Evolutionary conservation across 2,113 vertebrate genomes (phyloP).

Genomic region (Hemichromis elongatus): DNA sequence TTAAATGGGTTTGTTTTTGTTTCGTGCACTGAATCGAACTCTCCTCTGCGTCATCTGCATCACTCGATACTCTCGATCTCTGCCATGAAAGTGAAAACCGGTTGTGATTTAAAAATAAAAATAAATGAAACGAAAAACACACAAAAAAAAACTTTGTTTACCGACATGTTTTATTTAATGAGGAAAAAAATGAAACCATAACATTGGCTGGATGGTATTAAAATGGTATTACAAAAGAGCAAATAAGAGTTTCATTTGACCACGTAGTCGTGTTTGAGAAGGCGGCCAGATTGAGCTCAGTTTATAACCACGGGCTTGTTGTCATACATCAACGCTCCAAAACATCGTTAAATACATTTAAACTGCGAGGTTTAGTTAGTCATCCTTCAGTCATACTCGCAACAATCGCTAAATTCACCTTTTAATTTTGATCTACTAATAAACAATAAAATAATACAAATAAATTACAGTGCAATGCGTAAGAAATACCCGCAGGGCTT

Average conservation of each 20-base stretch:
- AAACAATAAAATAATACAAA: constrained; percentile 55
- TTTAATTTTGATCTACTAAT: constrained; percentile 14
- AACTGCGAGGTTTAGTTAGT: background rate
- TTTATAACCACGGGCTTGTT: constrained; percentile 10
- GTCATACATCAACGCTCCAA: constrained; percentile 30
- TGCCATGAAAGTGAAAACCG: constrained; percentile 37
- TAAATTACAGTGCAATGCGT: constrained; percentile 73
- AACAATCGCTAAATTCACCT: constrained; percentile 23
- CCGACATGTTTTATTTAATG: constrained; percentile 61
- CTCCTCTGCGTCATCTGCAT: constrained; percentile 42
- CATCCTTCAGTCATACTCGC: constrained; percentile 10
- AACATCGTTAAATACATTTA: constrained; percentile 19
- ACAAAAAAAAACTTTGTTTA: background rate
- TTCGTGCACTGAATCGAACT: constrained; percentile 60
- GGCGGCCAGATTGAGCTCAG: constrained; percentile 11
- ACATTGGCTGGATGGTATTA: constrained; percentile 61
- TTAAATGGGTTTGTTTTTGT: constrained; percentile 57
- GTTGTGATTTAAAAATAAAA: constrained; percentile 47
- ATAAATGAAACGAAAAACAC: constrained; percentile 24
- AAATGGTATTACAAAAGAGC: constrained; percentile 62
- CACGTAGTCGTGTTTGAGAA: constrained; percentile 38
- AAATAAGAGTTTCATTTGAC: constrained; percentile 28
- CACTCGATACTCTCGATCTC: constrained; percentile 60
- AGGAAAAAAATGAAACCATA: constrained; percentile 40
- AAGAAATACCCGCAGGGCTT: constrained; percentile 45